These are phyloP conservation scores for Naso thynnoides DNA, from an alignment of 2,797 vertebrate genomes.

Conservation along the genomic window DNA sequence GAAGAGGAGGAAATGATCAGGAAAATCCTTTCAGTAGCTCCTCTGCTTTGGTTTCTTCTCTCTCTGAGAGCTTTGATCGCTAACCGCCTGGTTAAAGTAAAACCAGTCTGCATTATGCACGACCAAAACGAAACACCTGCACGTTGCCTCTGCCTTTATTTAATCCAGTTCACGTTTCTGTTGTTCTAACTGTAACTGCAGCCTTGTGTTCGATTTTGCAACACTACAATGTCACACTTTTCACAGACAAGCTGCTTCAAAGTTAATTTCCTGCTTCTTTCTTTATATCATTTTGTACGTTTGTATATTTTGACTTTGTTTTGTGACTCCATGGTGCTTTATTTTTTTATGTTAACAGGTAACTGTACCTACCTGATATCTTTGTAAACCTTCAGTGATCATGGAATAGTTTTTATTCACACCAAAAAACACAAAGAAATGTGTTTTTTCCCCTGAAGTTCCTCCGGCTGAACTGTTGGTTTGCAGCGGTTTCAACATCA, in stretches of 20 bases:
- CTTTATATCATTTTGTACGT: not conserved
- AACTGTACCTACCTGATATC: constrained; percentile 18
- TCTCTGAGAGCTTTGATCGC: not conserved
- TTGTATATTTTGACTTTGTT: constrained; percentile 4
- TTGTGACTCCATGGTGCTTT: constrained; percentile 17
- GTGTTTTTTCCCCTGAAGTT: constrained; percentile 19
- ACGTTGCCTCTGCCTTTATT: not conserved
- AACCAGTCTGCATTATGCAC: not conserved
- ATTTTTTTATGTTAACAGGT: not conserved
- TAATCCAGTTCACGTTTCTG: not conserved
- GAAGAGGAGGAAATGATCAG: not conserved
- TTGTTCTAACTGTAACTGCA: not conserved
- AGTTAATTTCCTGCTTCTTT: not conserved
- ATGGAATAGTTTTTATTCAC: constrained; percentile 33
- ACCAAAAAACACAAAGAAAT: not conserved
- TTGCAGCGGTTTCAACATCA: not conserved
- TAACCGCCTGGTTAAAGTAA: not conserved
- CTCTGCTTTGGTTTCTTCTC: not conserved
- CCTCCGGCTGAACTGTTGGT: not conserved
- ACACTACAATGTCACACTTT: constrained; percentile 22
- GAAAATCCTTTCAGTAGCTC: not conserved
- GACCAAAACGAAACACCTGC: not conserved
- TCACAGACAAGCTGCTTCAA: not conserved
- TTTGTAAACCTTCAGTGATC: constrained; percentile 21
- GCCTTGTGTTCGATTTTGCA: not conserved